Conservation (phyloP, 2,888 invertebrate species). For the Ophion costatus region DNA sequence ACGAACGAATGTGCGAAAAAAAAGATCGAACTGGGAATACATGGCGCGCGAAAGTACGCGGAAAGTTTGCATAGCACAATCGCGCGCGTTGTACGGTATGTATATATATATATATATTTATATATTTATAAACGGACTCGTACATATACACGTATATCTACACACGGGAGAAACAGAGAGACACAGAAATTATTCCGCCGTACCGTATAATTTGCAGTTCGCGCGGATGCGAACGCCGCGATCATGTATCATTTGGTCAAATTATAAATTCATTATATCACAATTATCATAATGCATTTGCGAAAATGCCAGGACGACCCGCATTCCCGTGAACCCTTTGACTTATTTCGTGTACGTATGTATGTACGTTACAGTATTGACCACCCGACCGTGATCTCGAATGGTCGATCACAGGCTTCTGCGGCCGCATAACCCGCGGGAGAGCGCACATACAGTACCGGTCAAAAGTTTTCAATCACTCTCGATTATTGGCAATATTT, state of each 20-base stretch:
- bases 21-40: constrained; percentile 25
- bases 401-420: constrained; percentile 38
- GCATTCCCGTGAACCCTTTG: constrained; percentile 63
- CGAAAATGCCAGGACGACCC: constrained; percentile 76
- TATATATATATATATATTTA: background rate
- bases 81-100: no score
- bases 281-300: constrained; percentile 82
- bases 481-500: no score
- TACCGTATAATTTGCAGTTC: constrained; percentile 80
- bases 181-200: constrained; percentile 77
- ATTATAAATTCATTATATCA: constrained; percentile 83
- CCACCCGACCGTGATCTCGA: constrained; percentile 42
- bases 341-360: constrained; percentile 33
- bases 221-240: constrained; percentile 71
- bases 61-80: background rate
- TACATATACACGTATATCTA: background rate
- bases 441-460: background rate
- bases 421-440: background rate
- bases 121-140: background rate
- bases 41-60: background rate
- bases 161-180: constrained; percentile 48
- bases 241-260: constrained; percentile 82
- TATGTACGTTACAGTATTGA: constrained; percentile 16
- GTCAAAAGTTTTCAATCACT: no score
- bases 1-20: background rate